Base-by-base conservation (phyloP, 2,113 vertebrate genomes). In the Lathamus discolor region DNA sequence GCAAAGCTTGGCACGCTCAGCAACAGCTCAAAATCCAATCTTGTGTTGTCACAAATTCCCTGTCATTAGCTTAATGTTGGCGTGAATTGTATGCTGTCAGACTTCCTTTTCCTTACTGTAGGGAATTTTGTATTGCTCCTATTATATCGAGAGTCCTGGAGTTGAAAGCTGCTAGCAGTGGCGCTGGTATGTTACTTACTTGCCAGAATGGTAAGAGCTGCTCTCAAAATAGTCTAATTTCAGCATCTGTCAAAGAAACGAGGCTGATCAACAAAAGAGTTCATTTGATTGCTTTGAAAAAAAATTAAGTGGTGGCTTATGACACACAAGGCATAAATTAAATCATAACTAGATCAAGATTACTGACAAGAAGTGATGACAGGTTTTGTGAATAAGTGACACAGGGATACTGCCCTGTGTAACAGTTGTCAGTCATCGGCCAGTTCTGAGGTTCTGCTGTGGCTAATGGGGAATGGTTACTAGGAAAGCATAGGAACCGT, bases 301-400 rank as follows among this genome's bases (percentile, higher is more conserved):
- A 66, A 83, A 94, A 84, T 37, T 54, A 95, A 93, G 88, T 18
- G 86, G 92, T 77, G 94, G 73, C 73, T 97, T 90, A 44, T 86
- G 94, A 96, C 96, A 97, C 80, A 25, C 33, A 4, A 96, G 86
- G 96, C 97, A 96, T 98, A 98, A 98, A 97, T 98, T 97, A 98
- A 97, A 97, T 97, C 87, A 62, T 92, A 82, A 83, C 84, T 37
- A 91, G 70, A 97, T 92, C 37, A 46, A 84, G 83, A 74, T 96
- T n/a, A 77, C 91, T 97, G 97, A 97, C 94, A 96, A 97, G 93
- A 90, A 89, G 93, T 80, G 98, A 97, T 97, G 98, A 97, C 98
- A 98, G 98, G 94, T 97, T 96, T 92, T 97, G 96, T 95, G 97
- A 98, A 97, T 93, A 80, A 87, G 97, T 93, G 97, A 97, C 93